These are phyloP conservation scores for Nymphalis io DNA, from an alignment of 1,140 invertebrate species.

Conservation along the genomic window DNA sequence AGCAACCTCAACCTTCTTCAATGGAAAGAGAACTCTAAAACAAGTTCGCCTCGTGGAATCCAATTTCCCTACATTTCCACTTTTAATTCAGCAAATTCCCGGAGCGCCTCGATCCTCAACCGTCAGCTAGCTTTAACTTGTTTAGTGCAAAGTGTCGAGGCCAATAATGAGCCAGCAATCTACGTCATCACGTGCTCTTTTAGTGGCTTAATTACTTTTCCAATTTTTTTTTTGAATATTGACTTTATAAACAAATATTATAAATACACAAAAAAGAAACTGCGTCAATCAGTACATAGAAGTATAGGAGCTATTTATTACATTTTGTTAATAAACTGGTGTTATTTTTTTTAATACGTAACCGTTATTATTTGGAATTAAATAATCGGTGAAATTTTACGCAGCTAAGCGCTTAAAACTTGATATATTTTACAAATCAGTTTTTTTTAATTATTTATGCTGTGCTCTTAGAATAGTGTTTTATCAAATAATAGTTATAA, in stretches of 20 bases:
- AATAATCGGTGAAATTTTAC: no score
- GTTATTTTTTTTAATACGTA: no score
- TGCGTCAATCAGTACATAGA: no score
- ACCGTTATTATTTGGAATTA: no score
- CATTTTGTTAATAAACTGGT: no score
- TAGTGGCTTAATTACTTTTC: not conserved
- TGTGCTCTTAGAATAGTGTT: no score
- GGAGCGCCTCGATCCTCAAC: slow-evolving; percentile 31
- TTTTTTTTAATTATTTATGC: no score
- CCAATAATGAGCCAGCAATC: slow-evolving; percentile 39
- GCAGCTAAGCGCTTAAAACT: no score
- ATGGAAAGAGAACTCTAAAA: slow-evolving; percentile 34
- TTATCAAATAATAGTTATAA: no score
- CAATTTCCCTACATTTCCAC: slow-evolving; percentile 49
- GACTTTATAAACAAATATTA: not conserved
- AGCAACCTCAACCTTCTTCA: slow-evolving; percentile 17
- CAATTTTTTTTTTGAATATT: not conserved
- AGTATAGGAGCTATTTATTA: no score
- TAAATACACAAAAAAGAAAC: not conserved
- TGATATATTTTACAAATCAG: no score
- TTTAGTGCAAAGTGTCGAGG: slow-evolving; percentile 43
- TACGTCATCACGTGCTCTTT: slow-evolving; percentile 27
- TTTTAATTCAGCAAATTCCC: slow-evolving; percentile 46
- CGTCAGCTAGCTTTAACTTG: slow-evolving; percentile 44
- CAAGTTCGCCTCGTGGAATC: slow-evolving; percentile 39